Evolutionary conservation across 2,888 invertebrate species (phyloP), one percentile per base, ranked within the genome.

Genomic region (Agrypnus murinus): DNA sequence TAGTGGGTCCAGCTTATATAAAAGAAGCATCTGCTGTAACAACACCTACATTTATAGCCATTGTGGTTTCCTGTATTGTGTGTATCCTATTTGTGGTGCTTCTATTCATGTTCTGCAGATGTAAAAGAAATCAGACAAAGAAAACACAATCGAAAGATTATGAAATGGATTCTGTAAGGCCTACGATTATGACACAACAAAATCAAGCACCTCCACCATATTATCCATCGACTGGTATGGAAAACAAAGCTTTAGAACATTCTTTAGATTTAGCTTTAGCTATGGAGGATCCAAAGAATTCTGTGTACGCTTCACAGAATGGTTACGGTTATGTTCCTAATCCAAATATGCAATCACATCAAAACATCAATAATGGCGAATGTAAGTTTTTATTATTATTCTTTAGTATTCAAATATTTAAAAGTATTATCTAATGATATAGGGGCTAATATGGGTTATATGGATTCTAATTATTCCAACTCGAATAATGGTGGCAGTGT

Each of bases 401-500:
- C n/a, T n/a, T n/a, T n/a, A n/a, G n/a, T n/a, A n/a, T n/a, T n/a
- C n/a, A n/a, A n/a, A n/a, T n/a, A n/a, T n/a, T n/a, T 32, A 9
- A 2, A 12, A 25, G 7, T 12, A 4, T 40, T 25, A 25, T 10
- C 12, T 3, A 36, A 12, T 31, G 14, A 5, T n/a, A 40, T n/a
- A 94, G 94, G 94, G 91, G 92, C 92, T 75, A 95, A 95, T 86
- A 94, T 95, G 92, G 94, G 93, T 74, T 96, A 95, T 87, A 91
- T 95, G 87, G 96, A 96, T 84, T 95, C 95, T 86, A 95, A 95
- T 85, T 96, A 96, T 86, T 94, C 95, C 70, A 96, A 96, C 85
- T 96, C 95, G 71, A 96, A 96, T 87, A 95, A 96, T 85, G 96
- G 96, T n/a, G 96, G 96, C 77, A 96, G 96, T 80, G 96, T 96